A percentile compares a stretch with the other conserved stretches of the same genome.
Evolutionary conservation across 2,113 vertebrate species (phyloP).

Genomic region (Gnathonemus longibarbis): DNA sequence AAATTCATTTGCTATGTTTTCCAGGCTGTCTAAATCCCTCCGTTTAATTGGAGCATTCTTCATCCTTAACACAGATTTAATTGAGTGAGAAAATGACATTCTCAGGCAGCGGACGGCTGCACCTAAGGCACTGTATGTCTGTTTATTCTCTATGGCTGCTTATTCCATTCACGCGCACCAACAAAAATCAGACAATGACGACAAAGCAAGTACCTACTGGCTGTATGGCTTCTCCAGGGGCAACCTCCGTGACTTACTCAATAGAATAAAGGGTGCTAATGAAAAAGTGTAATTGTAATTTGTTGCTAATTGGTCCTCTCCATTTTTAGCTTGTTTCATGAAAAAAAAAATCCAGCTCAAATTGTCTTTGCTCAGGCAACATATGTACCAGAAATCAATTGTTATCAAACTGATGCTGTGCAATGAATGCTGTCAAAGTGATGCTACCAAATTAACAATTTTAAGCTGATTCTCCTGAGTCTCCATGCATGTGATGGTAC

Average conservation of each 20-base stretch:
- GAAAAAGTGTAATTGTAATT: constrained; percentile 78
- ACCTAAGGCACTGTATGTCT: constrained; percentile 53
- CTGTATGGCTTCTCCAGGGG: constrained; percentile 48
- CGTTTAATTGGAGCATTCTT: constrained; percentile 30
- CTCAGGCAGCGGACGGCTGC: constrained; percentile 48
- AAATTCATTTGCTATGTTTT: constrained; percentile 26
- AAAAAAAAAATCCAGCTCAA: constrained; percentile 45
- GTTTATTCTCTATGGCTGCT: constrained; percentile 38
- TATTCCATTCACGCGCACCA: constrained; percentile 24
- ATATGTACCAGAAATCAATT: constrained; percentile 24
- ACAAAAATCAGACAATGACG: constrained; percentile 27
- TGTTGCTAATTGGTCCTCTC: constrained; percentile 82
- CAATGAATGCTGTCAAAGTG: not conserved
- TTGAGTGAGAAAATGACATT: constrained; percentile 56
- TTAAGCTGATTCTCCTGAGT: not conserved
- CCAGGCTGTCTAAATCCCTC: constrained; percentile 18
- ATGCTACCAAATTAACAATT: not conserved
- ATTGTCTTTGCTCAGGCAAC: constrained; percentile 41
- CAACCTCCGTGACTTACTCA: constrained; percentile 50
- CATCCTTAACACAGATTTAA: constrained; percentile 27
- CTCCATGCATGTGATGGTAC: not conserved
- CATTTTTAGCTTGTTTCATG: constrained; percentile 48
- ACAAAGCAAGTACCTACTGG: constrained; percentile 50
- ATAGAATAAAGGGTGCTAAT: constrained; percentile 68
- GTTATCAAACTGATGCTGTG: not conserved